These are phyloP conservation scores for Brotula barbata DNA, from an alignment of 2,797 vertebrate genomes.

Conservation along the genomic window DNA sequence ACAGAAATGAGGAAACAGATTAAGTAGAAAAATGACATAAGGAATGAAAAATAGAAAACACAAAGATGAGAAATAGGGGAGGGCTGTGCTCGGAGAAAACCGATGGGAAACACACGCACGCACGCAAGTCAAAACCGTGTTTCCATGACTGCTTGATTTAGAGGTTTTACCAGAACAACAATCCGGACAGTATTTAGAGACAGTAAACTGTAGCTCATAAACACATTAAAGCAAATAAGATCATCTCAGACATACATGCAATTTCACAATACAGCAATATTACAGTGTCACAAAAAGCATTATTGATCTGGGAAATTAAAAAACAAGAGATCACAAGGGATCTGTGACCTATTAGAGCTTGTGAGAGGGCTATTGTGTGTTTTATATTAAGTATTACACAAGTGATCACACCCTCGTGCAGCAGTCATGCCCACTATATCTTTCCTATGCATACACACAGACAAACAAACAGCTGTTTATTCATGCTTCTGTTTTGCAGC, in stretches of 20 bases:
- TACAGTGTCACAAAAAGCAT: constrained; percentile 1
- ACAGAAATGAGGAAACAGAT: constrained; percentile 46
- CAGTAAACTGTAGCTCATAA: not conserved
- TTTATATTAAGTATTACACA: too few species aligned
- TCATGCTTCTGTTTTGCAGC: too few species aligned
- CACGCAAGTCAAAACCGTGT: constrained; percentile 11
- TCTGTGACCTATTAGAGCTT: too few species aligned
- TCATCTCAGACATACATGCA: not conserved
- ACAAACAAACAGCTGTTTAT: too few species aligned
- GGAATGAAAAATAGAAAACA: constrained; percentile 40
- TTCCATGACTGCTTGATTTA: constrained; percentile 42
- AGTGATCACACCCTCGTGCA: too few species aligned
- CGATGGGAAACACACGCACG: not conserved
- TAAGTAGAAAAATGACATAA: constrained; percentile 43
- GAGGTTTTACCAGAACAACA: constrained; percentile 5
- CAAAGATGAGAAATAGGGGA: constrained; percentile 28
- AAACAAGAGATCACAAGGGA: not conserved
- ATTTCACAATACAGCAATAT: not conserved
- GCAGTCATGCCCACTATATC: too few species aligned
- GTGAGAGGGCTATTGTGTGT: too few species aligned
- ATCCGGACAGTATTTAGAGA: not conserved
- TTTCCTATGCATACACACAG: too few species aligned
- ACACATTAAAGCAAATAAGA: not conserved
- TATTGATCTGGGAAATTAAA: constrained; percentile 7
- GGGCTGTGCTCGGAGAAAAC: not conserved